Conservation (phyloP, 2,113 vertebrate species). For the Percopsis transmontana region DNA sequence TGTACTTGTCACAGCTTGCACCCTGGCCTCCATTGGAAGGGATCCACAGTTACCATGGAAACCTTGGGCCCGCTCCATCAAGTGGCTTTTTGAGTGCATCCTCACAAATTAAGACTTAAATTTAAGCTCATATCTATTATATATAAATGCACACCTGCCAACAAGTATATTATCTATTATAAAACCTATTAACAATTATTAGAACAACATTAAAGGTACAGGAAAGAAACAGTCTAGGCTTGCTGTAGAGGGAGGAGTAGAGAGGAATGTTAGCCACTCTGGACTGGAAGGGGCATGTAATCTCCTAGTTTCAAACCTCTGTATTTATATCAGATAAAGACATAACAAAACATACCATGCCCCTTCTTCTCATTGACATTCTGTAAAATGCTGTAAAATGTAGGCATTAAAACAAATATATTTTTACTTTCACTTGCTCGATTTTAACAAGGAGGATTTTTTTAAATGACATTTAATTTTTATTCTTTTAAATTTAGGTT, state of each 20-base stretch:
- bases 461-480: not conserved
- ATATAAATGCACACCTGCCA: not conserved
- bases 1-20: conserved; percentile 64
- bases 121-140: too few species aligned
- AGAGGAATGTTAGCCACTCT: too few species aligned
- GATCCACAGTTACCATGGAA: conserved; percentile 79
- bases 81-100: conserved; percentile 74
- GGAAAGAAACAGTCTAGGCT: too few species aligned
- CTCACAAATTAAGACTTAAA: conserved; percentile 54
- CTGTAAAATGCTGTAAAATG: conserved; percentile 69
- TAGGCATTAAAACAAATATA: conserved; percentile 58
- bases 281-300: too few species aligned
- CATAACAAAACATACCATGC: conserved; percentile 72
- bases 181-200: too few species aligned
- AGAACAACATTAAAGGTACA: too few species aligned
- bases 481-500: not conserved
- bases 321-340: not conserved
- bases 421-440: conserved; percentile 67
- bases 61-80: conserved; percentile 73
- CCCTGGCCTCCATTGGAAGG: conserved; percentile 77
- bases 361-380: conserved; percentile 68
- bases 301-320: too few species aligned
- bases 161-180: too few species aligned
- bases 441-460: conserved; percentile 36
- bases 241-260: too few species aligned